Conservation (phyloP, 2,113 vertebrate species). For the Sceloporus undulatus region DNA sequence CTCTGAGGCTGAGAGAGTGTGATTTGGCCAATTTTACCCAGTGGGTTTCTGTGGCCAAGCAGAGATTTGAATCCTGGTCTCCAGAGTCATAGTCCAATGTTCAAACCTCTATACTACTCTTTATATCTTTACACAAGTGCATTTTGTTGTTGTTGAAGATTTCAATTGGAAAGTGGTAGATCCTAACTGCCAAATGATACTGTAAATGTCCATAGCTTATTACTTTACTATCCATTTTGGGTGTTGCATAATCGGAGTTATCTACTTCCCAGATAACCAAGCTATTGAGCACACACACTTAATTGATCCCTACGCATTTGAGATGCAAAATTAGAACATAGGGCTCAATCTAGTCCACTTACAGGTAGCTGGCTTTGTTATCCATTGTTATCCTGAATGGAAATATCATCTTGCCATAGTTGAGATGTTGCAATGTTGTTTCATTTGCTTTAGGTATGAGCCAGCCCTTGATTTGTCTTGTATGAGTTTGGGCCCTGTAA, state of each 20-base stretch:
- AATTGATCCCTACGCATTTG: neutral
- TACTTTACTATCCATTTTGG: neutral
- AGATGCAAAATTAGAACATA: neutral
- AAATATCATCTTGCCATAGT: neutral
- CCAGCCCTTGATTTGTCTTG: neutral
- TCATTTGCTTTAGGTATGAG: neutral
- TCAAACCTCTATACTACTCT: too few species aligned
- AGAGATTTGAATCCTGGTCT: too few species aligned
- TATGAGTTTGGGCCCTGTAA: neutral
- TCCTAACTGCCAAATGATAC: neutral
- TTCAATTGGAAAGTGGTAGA: neutral
- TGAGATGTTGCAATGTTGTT: neutral
- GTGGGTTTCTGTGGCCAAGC: too few species aligned
- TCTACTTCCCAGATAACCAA: neutral
- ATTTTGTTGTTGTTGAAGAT: neutral
- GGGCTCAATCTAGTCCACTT: neutral
- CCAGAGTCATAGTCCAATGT: too few species aligned
- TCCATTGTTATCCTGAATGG: neutral
- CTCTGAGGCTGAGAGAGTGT: too few species aligned
- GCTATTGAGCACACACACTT: neutral
- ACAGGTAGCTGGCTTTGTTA: neutral
- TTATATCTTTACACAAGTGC: neutral
- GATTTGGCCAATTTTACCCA: too few species aligned
- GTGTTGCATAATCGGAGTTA: neutral
- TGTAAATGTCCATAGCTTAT: neutral